Conservation (phyloP, 2,113 vertebrate species). For the Megaceryle torquata region DNA sequence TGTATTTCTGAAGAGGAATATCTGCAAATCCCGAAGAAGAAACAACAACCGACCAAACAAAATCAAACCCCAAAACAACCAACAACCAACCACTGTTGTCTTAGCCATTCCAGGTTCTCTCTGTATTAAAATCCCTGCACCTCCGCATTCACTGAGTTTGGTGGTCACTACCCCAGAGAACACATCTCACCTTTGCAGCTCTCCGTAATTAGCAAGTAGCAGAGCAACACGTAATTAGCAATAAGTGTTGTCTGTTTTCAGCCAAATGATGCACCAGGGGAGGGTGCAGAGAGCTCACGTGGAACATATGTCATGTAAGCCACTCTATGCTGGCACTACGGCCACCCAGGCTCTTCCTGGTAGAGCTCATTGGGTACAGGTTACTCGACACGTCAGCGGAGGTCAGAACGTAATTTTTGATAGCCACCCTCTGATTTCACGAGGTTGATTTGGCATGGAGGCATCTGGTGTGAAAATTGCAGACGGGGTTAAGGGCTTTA, state of each 20-base stretch:
- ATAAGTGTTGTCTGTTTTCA: neutral
- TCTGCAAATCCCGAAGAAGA: neutral
- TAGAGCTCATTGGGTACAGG: neutral
- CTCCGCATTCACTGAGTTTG: neutral
- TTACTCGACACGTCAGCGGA: neutral
- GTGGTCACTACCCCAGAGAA: neutral
- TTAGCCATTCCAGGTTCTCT: neutral
- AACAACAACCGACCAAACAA: neutral
- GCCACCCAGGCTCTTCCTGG: neutral
- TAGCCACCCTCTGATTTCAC: neutral
- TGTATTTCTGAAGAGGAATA: neutral
- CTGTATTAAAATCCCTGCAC: neutral
- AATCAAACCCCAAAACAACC: neutral
- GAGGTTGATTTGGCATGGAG: neutral
- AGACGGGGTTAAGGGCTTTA: neutral
- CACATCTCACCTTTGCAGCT: neutral
- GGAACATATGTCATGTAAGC: neutral
- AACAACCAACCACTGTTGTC: neutral
- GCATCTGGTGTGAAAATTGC: fast-evolving
- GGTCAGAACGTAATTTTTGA: neutral
- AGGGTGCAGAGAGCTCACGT: neutral
- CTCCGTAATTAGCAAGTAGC: conserved; percentile 1
- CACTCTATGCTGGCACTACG: fast-evolving
- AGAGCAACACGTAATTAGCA: neutral
- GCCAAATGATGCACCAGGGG: neutral